Evolutionary conservation across 2,888 invertebrate genomes (phyloP).

Genomic region (Pantelozetes paolii): DNA sequence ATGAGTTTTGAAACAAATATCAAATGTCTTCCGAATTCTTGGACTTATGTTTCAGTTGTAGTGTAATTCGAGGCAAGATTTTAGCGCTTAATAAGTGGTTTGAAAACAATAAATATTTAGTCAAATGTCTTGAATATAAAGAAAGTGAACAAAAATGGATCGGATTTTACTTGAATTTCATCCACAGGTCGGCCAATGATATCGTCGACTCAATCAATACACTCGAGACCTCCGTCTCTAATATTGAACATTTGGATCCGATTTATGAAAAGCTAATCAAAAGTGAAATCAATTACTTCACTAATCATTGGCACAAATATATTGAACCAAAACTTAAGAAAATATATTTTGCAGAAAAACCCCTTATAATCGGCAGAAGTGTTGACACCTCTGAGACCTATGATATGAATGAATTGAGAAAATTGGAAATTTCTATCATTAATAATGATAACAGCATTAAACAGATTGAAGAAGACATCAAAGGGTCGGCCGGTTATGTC

Average conservation of each 20-base stretch:
- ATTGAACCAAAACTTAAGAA: slow-evolving; percentile 10
- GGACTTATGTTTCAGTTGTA: slow-evolving; percentile 7
- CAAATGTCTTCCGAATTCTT: neutral
- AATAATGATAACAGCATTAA: slow-evolving; percentile 9
- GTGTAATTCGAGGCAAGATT: neutral
- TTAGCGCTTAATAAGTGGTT: neutral
- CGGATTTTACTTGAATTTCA: neutral
- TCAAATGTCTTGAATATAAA: slow-evolving; percentile 11
- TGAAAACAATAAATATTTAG: neutral
- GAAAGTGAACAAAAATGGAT: slow-evolving; percentile 30
- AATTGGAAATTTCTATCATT: slow-evolving; percentile 10
- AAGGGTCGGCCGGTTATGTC: neutral
- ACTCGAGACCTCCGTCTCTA: neutral
- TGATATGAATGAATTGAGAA: slow-evolving; percentile 26
- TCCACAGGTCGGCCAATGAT: neutral
- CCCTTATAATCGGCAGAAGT: neutral
- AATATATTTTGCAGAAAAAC: neutral
- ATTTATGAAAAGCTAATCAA: neutral
- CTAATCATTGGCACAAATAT: neutral
- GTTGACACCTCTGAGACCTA: neutral
- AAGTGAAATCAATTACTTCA: slow-evolving; percentile 11
- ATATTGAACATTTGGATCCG: neutral
- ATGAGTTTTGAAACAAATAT: neutral
- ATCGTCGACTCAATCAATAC: neutral
- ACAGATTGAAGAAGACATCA: neutral